phyloP scores from a whole-genome alignment of 2,888 invertebrate genomes.

The Drosophila hamatofila region DNA sequence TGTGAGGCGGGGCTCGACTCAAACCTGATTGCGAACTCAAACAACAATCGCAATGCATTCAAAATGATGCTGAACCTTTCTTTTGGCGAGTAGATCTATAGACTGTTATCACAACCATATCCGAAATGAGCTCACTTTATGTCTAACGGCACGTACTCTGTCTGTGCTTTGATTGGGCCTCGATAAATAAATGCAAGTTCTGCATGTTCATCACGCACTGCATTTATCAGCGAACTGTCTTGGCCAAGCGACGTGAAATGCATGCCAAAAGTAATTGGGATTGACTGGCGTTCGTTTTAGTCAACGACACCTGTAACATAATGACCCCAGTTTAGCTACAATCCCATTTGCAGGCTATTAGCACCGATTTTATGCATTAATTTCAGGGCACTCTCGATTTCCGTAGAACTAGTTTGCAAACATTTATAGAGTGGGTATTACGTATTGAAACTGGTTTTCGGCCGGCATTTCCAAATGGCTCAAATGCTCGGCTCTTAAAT shows the following conservation, averaged over 20 bases:
- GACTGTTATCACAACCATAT: not conserved
- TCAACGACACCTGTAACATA: conserved; percentile 6
- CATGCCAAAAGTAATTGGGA: conserved; percentile 3
- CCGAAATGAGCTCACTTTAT: conserved; percentile 15
- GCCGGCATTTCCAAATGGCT: conserved; percentile 24
- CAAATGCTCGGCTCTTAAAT: conserved; percentile 22
- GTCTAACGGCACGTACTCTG: conserved; percentile 34
- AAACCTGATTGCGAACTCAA: conserved; percentile 3
- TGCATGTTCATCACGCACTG: conserved; percentile 48
- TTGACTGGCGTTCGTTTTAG: not conserved
- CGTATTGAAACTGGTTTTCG: conserved; percentile 60
- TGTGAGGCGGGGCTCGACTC: not conserved
- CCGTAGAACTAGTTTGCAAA: conserved; percentile 56
- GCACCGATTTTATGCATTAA: conserved; percentile 51
- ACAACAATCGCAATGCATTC: not conserved
- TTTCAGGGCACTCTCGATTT: conserved; percentile 63
- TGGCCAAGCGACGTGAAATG: conserved; percentile 47
- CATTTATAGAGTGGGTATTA: conserved; percentile 42
- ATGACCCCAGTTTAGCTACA: conserved; percentile 12
- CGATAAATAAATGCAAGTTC: conserved; percentile 41
- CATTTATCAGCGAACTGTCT: conserved; percentile 34
- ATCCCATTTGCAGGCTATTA: conserved; percentile 46
- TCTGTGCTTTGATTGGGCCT: conserved; percentile 24
- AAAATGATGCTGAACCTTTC: not conserved
- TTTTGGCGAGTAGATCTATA: not conserved